Base-by-base conservation (phyloP, 1,140 invertebrate genomes). In the Tetraneura akinire region DNA sequence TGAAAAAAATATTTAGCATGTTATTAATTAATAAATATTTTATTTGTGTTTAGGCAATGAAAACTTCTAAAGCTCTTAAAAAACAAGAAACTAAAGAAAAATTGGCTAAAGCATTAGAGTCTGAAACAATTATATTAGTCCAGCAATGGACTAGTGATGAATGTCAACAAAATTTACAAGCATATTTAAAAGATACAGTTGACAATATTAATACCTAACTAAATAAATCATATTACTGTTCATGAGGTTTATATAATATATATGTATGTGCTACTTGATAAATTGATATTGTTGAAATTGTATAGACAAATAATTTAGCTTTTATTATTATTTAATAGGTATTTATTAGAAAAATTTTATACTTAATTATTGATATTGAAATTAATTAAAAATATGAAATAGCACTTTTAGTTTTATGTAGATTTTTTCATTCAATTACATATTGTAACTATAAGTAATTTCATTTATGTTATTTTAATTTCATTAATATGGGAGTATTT, bases 21-120 rank as follows among this genome's bases (percentile, higher is more conserved):
- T 66, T 0, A 68, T 9, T 18, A 8, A 47, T 47, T 68, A 47
- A 45, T 16, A 23, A 47, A 23, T 32, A 42, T 73, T 80, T 26
- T 8, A 37, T 37, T 84, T 82, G 83, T 82, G 86, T 86, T 29
- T 83, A 90, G 89, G 87, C 87, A 4, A 89, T 91, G 89, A 87
- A 89, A 85, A 86, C 88, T 80, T 89, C 88, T 10, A 91, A 91
- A 84, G 85, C 87, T 62, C 83, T 90, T 60, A 82, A 91, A 80
- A 87, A 89, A 62, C 85, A 88, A 78, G 74, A 78, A 78, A 78
- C 55, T 55, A 78, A 78, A 78, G 74, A 78, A 18, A 78, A 62
- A 62, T 42, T 78, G 32, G 29, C 74, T 47, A 78, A 78, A 13
- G 21, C 74, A 42, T 60, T 78, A 62, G 74, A 78, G 16, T 45